phyloP scores from a whole-genome alignment of 1,140 invertebrate genomes.

The Chironomus striatipennis region DNA sequence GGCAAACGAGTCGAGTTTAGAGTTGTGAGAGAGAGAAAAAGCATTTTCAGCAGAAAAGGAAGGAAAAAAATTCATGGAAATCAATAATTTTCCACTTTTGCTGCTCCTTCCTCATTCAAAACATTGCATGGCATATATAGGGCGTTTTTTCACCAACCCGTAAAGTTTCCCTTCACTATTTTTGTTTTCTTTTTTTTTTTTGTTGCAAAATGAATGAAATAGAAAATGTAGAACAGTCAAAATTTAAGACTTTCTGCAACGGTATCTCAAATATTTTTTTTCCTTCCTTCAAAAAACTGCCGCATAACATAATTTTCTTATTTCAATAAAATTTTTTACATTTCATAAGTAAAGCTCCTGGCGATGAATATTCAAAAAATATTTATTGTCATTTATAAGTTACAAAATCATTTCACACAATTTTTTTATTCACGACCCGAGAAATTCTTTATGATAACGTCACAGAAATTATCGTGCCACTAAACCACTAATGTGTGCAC shows the following conservation, averaged over 20 bases:
- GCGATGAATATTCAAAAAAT: too few species aligned
- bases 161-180: slow-evolving; percentile 11
- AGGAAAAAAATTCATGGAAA: slow-evolving; percentile 18
- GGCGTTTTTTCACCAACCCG: background rate
- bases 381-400: too few species aligned
- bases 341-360: too few species aligned
- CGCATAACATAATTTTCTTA: too few species aligned
- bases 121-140: slow-evolving; percentile 4
- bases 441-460: too few species aligned
- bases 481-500: too few species aligned
- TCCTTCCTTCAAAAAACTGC: background rate
- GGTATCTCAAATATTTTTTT: background rate
- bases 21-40: slow-evolving; percentile 11
- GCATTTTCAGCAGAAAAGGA: slow-evolving; percentile 1
- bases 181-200: too few species aligned
- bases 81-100: slow-evolving; percentile 21
- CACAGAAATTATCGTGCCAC: too few species aligned
- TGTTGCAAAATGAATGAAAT: background rate
- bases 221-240: background rate
- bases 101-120: background rate
- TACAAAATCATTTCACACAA: too few species aligned
- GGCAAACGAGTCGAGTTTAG: background rate
- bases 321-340: too few species aligned
- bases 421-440: too few species aligned
- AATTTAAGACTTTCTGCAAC: background rate